These are phyloP conservation scores for Scyliorhinus canicula DNA, from an alignment of 2,797 vertebrate genomes.

Conservation along the genomic window DNA sequence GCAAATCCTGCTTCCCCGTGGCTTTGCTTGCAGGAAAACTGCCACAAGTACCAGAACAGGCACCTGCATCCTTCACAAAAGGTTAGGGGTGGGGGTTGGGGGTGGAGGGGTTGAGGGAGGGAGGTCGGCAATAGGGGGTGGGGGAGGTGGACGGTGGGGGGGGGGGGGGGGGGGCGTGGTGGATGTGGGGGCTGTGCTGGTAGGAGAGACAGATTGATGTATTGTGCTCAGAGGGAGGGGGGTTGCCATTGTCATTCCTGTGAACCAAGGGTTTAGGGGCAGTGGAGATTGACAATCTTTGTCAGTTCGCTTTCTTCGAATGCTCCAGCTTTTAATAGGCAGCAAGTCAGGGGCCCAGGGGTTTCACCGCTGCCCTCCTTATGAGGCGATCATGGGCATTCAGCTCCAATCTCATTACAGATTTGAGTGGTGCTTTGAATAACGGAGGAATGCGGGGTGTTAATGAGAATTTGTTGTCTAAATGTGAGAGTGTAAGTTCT, in stretches of 20 bases:
- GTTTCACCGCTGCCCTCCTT: conserved; percentile 95
- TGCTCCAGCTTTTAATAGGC: conserved; percentile 89
- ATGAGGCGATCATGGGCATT: conserved; percentile 93
- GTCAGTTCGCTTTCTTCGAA: conserved; percentile 85
- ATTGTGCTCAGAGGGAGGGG: conserved; percentile 80
- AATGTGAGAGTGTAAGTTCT: conserved; percentile 92
- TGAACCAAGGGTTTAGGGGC: conserved; percentile 90
- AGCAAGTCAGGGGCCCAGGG: conserved; percentile 70
- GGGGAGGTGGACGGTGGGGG: background rate
- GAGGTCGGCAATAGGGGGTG: too few species aligned
- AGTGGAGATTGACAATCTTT: conserved; percentile 98
- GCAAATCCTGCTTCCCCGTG: conserved; percentile 78
- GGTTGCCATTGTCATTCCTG: conserved; percentile 74
- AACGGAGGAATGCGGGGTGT: conserved; percentile 92
- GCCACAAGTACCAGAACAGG: conserved; percentile 87
- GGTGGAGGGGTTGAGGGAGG: background rate
- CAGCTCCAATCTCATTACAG: conserved; percentile 91
- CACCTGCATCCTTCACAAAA: conserved; percentile 95
- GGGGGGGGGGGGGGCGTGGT: background rate
- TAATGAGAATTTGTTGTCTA: conserved; percentile 99
- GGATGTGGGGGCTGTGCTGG: conserved; percentile 56
- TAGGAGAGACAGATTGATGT: conserved; percentile 97
- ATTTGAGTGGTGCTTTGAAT: conserved; percentile 63
- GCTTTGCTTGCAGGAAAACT: conserved; percentile 69
- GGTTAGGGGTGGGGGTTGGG: conserved; percentile 61